A percentile compares a stretch with the other conserved stretches of the same genome.
Evolutionary conservation across 1,140 invertebrate genomes (phyloP).

Genomic region (Odontomachus brunneus): DNA sequence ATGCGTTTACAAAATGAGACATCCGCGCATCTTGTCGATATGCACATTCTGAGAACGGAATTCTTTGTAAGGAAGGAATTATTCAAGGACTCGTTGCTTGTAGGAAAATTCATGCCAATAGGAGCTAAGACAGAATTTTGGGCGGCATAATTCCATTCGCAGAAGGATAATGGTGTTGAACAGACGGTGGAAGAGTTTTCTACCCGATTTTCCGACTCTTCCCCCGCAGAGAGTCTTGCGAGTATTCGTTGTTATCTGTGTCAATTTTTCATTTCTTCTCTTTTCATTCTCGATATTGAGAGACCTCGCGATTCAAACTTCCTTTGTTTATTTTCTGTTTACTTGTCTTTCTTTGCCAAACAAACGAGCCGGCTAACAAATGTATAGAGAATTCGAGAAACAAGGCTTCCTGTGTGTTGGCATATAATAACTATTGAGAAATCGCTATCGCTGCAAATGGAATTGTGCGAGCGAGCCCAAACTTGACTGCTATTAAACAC

Average conservation of each 20-base stretch:
- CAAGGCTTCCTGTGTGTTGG: background rate
- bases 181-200: too few relatives aligned
- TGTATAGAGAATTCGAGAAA: background rate
- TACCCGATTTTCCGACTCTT: too few relatives aligned
- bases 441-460: constrained; percentile 10
- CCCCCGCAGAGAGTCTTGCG: too few relatives aligned
- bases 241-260: background rate
- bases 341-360: background rate
- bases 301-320: background rate
- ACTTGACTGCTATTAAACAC: background rate
- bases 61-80: background rate
- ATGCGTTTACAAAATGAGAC: background rate
- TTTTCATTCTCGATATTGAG: background rate
- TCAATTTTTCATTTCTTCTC: too few relatives aligned
- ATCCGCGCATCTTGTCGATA: too few relatives aligned
- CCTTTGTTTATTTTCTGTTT: background rate
- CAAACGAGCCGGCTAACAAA: background rate
- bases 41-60: too few relatives aligned
- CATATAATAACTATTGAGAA: constrained; percentile 4
- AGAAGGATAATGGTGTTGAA: too few relatives aligned
- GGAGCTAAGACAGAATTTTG: too few relatives aligned
- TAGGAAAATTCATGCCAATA: too few relatives aligned
- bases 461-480: background rate
- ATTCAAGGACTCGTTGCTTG: background rate
- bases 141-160: too few relatives aligned